Base-by-base conservation (phyloP, 2,113 vertebrate species). In the Varanus salvator region DNA sequence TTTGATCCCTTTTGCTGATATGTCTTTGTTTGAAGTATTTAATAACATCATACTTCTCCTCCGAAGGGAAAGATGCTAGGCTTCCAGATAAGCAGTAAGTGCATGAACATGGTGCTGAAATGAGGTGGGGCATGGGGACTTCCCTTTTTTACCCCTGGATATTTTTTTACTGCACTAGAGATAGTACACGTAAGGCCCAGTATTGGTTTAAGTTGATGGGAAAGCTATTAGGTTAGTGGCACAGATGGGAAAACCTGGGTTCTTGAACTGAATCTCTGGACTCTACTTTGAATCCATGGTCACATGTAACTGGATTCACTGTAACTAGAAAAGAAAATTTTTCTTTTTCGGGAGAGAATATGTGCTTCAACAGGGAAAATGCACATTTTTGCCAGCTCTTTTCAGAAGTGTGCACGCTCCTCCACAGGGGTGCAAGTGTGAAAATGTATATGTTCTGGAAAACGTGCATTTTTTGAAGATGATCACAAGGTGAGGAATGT, bases 1-100 rank as follows among this genome's bases (percentile, higher is more conserved):
- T 6, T 72, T 85, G 81, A 80, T 92, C 88, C 78, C 3, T 69
- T 91, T 87, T 92, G 68, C 84, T 74, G 84, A 66, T 89, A 80
- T 85, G 71, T 44, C 83, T 80, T 57, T 85, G 74, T 85, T 54
- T 80, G 88, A 85, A 85, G 60, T 69, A 21, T 85, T 38, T 21
- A 31, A 89, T 69, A 29, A 27, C 0, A 44, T 54, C 60, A 6
- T 34, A 0, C 1, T 3, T 74, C 72, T 48, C 34, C 69, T 11
- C 52, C 75, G 44, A 3, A 23, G 82, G 48, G 50, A 84, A 64
- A 83, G 89, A 84, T 57, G 52, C 6, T 2, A 0, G 71, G 21
- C 74, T 89, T 89, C 14, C 3, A 21, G 76, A 84, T 64, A 85
- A 1, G 69, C 52, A 0, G 15, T 3, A 34, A 81, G 15, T 0